Evolutionary conservation across 30 jellyfish, hydroid and myxozoan species (phyloP).

Genomic region (Morbakka virulenta): DNA sequence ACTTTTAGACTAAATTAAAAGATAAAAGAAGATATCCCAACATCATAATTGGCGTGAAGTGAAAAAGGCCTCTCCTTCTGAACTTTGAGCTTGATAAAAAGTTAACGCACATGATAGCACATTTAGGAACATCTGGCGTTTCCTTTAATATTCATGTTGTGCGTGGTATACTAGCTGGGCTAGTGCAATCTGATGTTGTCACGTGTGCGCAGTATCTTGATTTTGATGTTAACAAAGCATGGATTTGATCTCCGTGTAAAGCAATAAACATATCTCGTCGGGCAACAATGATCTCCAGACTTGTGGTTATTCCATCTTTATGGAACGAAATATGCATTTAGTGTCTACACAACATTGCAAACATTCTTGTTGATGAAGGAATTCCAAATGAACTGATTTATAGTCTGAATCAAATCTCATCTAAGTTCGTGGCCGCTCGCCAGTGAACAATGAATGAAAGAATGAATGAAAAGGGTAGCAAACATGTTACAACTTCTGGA

Average conservation of each 20-base stretch:
- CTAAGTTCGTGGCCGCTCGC: not conserved
- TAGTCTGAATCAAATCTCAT: not conserved
- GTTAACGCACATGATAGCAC: not conserved
- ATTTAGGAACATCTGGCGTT: not conserved
- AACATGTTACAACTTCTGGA: not conserved
- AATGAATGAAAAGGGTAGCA: not conserved
- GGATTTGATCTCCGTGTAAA: not conserved
- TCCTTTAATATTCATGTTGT: not conserved
- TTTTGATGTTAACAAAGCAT: not conserved
- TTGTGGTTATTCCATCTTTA: not conserved
- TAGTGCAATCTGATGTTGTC: not conserved
- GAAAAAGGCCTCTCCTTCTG: not conserved
- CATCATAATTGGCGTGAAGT: not conserved
- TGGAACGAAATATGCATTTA: not conserved
- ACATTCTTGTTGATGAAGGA: not conserved
- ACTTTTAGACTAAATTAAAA: not conserved
- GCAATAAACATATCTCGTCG: not conserved
- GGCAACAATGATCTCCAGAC: not conserved
- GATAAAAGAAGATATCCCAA: not conserved
- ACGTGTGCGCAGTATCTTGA: not conserved
- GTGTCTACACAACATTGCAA: not conserved
- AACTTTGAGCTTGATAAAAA: not conserved
- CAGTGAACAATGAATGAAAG: not conserved
- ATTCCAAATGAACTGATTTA: not conserved
- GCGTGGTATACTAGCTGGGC: not conserved